These are phyloP conservation scores for Alviniconcha strummeri DNA, from an alignment of 2,888 invertebrate species.

Conservation along the genomic window DNA sequence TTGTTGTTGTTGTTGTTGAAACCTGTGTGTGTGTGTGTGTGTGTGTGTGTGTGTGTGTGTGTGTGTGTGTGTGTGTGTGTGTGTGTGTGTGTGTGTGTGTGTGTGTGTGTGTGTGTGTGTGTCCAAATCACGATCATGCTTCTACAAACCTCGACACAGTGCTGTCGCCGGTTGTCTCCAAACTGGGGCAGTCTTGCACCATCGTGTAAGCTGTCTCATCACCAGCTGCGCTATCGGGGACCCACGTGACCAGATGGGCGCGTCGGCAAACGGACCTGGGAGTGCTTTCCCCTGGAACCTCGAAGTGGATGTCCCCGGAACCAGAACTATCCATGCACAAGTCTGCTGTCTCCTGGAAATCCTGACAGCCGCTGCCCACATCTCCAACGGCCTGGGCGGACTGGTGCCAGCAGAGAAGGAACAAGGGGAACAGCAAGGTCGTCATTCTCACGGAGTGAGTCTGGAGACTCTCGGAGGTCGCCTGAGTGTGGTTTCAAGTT, in stretches of 20 bases:
- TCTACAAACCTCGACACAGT: neutral
- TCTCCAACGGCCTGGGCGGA: neutral
- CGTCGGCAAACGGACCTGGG: constrained; percentile 18
- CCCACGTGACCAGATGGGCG: constrained; percentile 15
- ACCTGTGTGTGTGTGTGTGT: too few species aligned
- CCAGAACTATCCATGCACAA: constrained; percentile 12
- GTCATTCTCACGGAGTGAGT: neutral
- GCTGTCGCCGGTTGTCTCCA: neutral
- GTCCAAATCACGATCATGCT: neutral
- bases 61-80: too few species aligned
- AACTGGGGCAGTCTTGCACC: constrained; percentile 19
- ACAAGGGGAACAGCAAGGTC: neutral
- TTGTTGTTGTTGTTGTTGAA: too few species aligned
- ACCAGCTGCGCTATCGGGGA: neutral
- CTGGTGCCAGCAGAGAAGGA: neutral
- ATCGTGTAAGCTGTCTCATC: neutral
- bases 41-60: neutral
- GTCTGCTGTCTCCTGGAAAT: constrained; percentile 13
- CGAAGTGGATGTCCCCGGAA: constrained; percentile 1
- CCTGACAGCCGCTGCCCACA: constrained; percentile 8
- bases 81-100: too few species aligned
- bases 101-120: too few species aligned
- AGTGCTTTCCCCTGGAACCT: neutral
- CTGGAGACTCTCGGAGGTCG: neutral
- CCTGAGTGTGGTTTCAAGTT: neutral